phyloP scores from a whole-genome alignment of 2,113 vertebrate genomes.

The Microcebus ravelobensis region DNA sequence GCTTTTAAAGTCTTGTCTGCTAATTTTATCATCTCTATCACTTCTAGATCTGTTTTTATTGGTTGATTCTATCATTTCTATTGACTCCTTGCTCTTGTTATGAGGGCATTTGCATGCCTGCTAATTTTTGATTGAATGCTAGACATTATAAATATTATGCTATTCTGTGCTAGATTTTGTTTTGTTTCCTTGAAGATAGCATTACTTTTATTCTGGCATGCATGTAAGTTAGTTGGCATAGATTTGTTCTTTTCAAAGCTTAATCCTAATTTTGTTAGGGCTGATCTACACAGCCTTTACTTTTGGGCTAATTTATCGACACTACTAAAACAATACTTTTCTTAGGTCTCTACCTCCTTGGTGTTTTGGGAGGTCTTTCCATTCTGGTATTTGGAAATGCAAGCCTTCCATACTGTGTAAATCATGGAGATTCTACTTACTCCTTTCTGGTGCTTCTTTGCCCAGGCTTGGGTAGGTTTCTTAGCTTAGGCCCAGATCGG shows the following conservation, averaged over 20 bases:
- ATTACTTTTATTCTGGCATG: neutral
- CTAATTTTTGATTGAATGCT: neutral
- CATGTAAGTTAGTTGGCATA: neutral
- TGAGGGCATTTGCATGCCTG: neutral
- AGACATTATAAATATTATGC: neutral
- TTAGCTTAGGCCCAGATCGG: neutral
- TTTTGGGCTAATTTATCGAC: neutral
- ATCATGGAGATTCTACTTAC: neutral
- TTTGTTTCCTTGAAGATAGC: slow-evolving; percentile 9
- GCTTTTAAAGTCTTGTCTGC: neutral
- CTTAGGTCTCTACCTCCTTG: neutral
- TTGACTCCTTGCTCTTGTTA: neutral
- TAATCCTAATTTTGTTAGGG: neutral
- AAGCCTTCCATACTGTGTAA: neutral
- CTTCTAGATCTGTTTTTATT: neutral
- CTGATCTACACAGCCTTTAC: neutral
- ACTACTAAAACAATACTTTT: neutral
- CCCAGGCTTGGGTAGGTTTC: neutral
- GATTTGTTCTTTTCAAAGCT: neutral
- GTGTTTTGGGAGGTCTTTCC: neutral
- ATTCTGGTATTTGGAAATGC: neutral
- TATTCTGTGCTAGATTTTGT: neutral
- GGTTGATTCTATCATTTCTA: neutral
- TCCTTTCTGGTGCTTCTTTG: neutral
- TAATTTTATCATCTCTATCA: neutral